phyloP scores from a whole-genome alignment of 2,113 vertebrate genomes.

The Acrocephalus kingi region DNA sequence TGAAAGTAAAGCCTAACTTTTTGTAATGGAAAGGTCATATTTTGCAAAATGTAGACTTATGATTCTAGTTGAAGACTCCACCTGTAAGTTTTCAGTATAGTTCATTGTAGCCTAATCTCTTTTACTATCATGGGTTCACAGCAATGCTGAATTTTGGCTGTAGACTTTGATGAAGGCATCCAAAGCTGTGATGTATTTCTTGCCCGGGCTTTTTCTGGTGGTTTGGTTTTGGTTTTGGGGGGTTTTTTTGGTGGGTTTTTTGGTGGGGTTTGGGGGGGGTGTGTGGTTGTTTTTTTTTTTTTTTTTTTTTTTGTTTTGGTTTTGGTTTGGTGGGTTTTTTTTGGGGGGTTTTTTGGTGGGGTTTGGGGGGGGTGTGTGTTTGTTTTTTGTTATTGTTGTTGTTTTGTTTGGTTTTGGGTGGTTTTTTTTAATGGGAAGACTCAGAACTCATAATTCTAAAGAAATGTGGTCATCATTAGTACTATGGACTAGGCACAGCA shows the following conservation, averaged over 20 bases:
- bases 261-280: too few relatives aligned
- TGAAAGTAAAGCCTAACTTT: not conserved
- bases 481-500: not conserved
- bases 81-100: not conserved
- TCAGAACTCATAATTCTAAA: not conserved
- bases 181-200: not conserved
- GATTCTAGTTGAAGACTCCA: not conserved
- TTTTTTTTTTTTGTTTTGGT: too few relatives aligned
- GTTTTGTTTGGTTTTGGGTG: not conserved
- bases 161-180: not conserved
- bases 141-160: not conserved
- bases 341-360: not conserved
- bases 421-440: not conserved
- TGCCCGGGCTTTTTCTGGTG: not conserved
- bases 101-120: not conserved
- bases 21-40: not conserved
- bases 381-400: too few relatives aligned
- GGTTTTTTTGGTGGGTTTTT: not conserved
- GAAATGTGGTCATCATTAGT: not conserved
- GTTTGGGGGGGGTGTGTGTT: too few relatives aligned
- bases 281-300: too few relatives aligned
- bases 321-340: not conserved
- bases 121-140: rapidly evolving
- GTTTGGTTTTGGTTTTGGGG: too few relatives aligned
- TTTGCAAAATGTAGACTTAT: not conserved